Percentiles rank a stretch among this genome's conserved stretches.
Evolutionary conservation across 2,797 vertebrate species (phyloP).

Genomic region (Sebastes reedi): DNA sequence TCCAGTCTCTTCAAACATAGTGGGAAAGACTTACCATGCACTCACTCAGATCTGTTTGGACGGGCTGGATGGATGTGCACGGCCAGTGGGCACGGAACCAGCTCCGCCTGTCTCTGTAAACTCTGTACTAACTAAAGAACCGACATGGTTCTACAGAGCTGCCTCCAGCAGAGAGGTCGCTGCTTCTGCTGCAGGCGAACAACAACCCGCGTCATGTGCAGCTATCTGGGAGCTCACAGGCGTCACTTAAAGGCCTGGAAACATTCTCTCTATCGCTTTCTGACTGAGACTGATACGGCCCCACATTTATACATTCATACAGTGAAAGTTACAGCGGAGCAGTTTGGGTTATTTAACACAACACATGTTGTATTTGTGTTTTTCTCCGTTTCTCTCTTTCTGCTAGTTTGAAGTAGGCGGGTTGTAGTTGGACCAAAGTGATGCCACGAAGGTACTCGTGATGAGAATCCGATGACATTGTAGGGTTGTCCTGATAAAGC

Average conservation of each 20-base stretch:
- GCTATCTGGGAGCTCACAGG: neutral
- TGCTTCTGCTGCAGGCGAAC: neutral
- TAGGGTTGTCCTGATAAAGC: no score
- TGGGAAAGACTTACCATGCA: conserved; percentile 16
- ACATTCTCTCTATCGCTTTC: neutral
- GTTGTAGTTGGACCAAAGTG: no score
- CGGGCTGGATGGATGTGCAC: conserved; percentile 9
- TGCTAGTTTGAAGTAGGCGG: no score
- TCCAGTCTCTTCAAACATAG: conserved; percentile 65
- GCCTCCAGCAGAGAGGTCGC: neutral
- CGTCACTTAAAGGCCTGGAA: neutral
- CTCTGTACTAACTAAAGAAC: conserved; percentile 10
- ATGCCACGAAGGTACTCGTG: no score
- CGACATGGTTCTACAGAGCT: neutral
- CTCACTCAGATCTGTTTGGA: conserved; percentile 59
- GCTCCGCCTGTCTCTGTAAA: conserved; percentile 18
- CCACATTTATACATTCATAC: neutral
- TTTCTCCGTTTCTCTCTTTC: no score
- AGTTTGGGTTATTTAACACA: no score
- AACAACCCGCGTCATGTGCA: no score
- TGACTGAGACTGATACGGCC: neutral
- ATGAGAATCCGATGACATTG: no score
- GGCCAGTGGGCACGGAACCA: conserved; percentile 15
- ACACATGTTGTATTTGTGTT: no score
- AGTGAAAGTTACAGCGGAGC: neutral